phyloP scores from a whole-genome alignment of 2,888 invertebrate species.

The Nudaria mundana region DNA sequence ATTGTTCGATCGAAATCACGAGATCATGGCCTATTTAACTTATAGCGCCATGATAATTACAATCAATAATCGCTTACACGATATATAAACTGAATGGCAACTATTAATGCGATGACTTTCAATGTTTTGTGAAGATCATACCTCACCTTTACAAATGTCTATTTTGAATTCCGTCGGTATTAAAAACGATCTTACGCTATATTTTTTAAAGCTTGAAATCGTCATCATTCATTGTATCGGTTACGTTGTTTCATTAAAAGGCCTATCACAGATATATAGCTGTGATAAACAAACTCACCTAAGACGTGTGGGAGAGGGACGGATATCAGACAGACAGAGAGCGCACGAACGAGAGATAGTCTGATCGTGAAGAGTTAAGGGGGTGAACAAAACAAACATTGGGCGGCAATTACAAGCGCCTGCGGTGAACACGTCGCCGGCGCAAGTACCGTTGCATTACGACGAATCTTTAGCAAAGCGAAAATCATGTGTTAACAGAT shows the following conservation, averaged over 20 bases:
- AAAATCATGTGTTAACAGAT: no score
- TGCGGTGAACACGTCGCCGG: constrained; percentile 53
- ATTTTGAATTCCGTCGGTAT: constrained; percentile 7
- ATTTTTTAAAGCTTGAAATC: constrained; percentile 12
- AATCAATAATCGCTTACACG: constrained; percentile 66
- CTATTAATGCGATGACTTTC: constrained; percentile 54
- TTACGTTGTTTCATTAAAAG: constrained; percentile 30
- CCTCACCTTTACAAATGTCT: constrained; percentile 10
- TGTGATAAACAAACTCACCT: constrained; percentile 58
- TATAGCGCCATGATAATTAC: constrained; percentile 71
- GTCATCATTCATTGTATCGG: constrained; percentile 6
- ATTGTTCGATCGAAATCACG: constrained; percentile 47
- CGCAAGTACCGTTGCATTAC: constrained; percentile 37
- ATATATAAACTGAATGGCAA: constrained; percentile 52
- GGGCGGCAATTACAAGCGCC: constrained; percentile 68
- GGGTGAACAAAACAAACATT: constrained; percentile 67
- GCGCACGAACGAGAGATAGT: constrained; percentile 24
- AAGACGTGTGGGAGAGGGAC: constrained; percentile 33
- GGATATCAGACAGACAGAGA: background rate
- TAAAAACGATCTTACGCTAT: constrained; percentile 14
- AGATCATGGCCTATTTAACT: constrained; percentile 58
- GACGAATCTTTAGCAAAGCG: no score
- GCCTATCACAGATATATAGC: constrained; percentile 45
- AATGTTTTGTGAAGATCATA: constrained; percentile 26
- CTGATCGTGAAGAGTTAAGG: constrained; percentile 44